Evolutionary conservation across 2,113 vertebrate species (phyloP), one percentile per base, ranked within the genome.

Genomic region (Ramphastos sulfuratus): DNA sequence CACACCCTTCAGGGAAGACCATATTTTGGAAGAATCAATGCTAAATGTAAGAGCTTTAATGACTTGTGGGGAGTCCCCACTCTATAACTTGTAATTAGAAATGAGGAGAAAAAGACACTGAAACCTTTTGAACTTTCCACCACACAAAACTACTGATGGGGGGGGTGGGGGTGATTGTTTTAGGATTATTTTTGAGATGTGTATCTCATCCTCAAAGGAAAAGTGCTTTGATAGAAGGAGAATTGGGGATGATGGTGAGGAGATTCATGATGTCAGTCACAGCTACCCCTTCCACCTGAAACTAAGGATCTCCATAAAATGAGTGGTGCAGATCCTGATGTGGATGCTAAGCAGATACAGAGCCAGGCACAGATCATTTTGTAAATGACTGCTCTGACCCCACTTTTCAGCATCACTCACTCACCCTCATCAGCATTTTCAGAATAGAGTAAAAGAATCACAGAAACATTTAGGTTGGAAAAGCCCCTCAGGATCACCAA

Each of bases 1-100:
- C 39, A 78, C 86, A 90, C 17, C 37, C 35, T 84, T 69, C 46
- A 65, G 73, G 85, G 48, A 86, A 77, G 73, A 61, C n/a, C 12
- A 2, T 50, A n/a, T 71, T 82, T 85, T 93, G 66, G 71, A 88
- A 94, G 80, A 94, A 86, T 48, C 15, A 0, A 46, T 92, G 61
- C 12, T 88, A 81, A 92, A 88, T 65, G 54, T 64, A 71, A 58
- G 54, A 77, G 13, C 6, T 75, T 59, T 90, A 93, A 86, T 86
- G 80, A 81, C 73, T 88, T 91, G 30, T 65, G 61, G n/a, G 83
- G 61, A 71, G 66, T 78, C 83, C 79, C 83, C 44, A 72, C 37
- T 56, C 77, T 81, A 48, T 69, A 94, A 94, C 63, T 79, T 90
- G 66, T 55, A 76, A 61, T 37, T 82, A 76, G 70, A 90, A 90